phyloP scores from a whole-genome alignment of 1,140 invertebrate genomes.

The Drosophila orena region DNA sequence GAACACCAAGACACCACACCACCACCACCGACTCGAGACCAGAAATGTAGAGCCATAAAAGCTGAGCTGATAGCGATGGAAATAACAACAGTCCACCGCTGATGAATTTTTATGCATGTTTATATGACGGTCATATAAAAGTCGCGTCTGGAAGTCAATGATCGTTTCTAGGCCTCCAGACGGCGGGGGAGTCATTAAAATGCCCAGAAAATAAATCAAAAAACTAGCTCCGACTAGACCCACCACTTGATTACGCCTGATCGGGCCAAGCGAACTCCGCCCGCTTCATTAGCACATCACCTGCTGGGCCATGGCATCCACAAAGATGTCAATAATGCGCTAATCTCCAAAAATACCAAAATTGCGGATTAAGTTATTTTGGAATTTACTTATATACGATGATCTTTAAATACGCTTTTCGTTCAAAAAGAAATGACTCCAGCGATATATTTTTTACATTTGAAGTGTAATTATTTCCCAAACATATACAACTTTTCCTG shows the following conservation, averaged over 20 bases:
- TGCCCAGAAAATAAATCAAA: slow-evolving; percentile 75
- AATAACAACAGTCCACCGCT: slow-evolving; percentile 69
- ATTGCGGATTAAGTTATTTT: slow-evolving; percentile 1
- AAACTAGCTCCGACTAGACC: slow-evolving; percentile 42
- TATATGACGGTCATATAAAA: slow-evolving; percentile 76
- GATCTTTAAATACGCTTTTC: slow-evolving; percentile 1
- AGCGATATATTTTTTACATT: no score
- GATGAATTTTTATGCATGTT: slow-evolving; percentile 83
- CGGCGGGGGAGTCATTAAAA: slow-evolving; percentile 62
- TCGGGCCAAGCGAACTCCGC: slow-evolving; percentile 58
- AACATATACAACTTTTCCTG: not conserved
- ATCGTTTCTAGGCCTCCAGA: slow-evolving; percentile 18
- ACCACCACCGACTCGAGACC: slow-evolving; percentile 20
- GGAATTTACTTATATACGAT: no score
- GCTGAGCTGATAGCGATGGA: slow-evolving; percentile 47
- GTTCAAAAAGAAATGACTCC: not conserved
- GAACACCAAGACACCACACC: slow-evolving; percentile 61
- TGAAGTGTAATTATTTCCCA: no score
- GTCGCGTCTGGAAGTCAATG: slow-evolving; percentile 73
- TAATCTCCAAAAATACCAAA: slow-evolving; percentile 46
- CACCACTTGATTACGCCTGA: slow-evolving; percentile 65
- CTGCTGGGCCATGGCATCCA: slow-evolving; percentile 41
- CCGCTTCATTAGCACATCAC: slow-evolving; percentile 74
- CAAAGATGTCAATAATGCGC: slow-evolving; percentile 51
- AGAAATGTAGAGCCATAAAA: slow-evolving; percentile 78